Evolutionary conservation across 2,888 invertebrate genomes (phyloP).

Genomic region (Volucella bombylans): DNA sequence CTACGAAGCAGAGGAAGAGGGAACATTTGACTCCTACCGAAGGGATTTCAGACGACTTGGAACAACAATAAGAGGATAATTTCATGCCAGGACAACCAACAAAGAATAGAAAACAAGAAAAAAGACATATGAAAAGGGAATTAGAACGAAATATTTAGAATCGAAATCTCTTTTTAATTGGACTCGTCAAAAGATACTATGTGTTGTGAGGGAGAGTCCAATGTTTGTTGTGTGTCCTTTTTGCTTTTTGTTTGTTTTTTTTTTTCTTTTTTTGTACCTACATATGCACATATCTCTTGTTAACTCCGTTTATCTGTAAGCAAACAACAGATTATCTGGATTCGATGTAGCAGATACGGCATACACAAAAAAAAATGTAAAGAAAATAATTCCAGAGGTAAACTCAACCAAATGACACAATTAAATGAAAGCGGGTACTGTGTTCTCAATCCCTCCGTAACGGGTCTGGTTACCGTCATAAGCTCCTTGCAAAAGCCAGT

Average conservation of each 20-base stretch:
- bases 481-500: constrained; percentile 38
- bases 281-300: constrained; percentile 39
- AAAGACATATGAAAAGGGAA: not conserved
- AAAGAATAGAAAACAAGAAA: constrained; percentile 13
- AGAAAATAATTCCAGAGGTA: not conserved
- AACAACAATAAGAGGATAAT: too few relatives aligned
- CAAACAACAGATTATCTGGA: constrained; percentile 66
- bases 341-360: constrained; percentile 39
- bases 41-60: too few relatives aligned
- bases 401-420: constrained; percentile 60
- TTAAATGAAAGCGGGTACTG: constrained; percentile 61
- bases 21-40: too few relatives aligned
- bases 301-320: constrained; percentile 51
- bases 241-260: not conserved
- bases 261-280: too few relatives aligned
- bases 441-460: constrained; percentile 19
- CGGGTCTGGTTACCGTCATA: constrained; percentile 42
- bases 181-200: constrained; percentile 59
- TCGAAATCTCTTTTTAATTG: constrained; percentile 72
- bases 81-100: too few relatives aligned
- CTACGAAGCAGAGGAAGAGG: too few relatives aligned
- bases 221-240: constrained; percentile 35
- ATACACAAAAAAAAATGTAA: not conserved
- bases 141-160: constrained; percentile 32
- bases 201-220: constrained; percentile 33